Evolutionary conservation across 2,888 invertebrate genomes (phyloP).

Genomic region (Ophraella communa): DNA sequence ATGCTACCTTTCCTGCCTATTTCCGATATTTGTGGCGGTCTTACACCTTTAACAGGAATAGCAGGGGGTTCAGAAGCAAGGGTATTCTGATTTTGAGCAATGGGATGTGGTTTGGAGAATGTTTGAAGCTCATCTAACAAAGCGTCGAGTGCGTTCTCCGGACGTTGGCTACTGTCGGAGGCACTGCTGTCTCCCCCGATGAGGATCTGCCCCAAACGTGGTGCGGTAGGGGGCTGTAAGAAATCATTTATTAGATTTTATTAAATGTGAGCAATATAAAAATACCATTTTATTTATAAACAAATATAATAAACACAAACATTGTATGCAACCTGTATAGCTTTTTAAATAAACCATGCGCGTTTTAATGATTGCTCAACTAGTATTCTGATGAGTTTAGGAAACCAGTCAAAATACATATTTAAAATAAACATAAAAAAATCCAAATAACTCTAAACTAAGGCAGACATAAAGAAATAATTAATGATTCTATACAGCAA

Average conservation of each 20-base stretch:
- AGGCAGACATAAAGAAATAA: not conserved
- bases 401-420: not conserved
- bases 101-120: slow-evolving; percentile 74
- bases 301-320: slow-evolving; percentile 48
- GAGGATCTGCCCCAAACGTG: slow-evolving; percentile 68
- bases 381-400: not conserved
- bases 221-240: slow-evolving; percentile 66
- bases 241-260: slow-evolving; percentile 9
- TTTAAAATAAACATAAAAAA: not conserved
- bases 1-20: slow-evolving; percentile 65
- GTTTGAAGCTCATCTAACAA: slow-evolving; percentile 92
- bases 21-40: slow-evolving; percentile 62
- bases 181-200: slow-evolving; percentile 65
- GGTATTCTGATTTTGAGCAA: slow-evolving; percentile 44
- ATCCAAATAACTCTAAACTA: not conserved
- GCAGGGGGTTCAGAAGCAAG: slow-evolving; percentile 53
- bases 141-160: slow-evolving; percentile 98
- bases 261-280: not conserved
- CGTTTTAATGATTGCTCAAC: not conserved
- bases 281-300: not conserved
- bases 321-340: slow-evolving; percentile 18
- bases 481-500: too few relatives aligned
- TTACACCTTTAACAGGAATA: slow-evolving; percentile 55
- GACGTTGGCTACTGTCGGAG: slow-evolving; percentile 68
- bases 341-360: slow-evolving; percentile 5